Base-by-base conservation (phyloP, 2,797 vertebrate species). In the Alcedo atthis region DNA sequence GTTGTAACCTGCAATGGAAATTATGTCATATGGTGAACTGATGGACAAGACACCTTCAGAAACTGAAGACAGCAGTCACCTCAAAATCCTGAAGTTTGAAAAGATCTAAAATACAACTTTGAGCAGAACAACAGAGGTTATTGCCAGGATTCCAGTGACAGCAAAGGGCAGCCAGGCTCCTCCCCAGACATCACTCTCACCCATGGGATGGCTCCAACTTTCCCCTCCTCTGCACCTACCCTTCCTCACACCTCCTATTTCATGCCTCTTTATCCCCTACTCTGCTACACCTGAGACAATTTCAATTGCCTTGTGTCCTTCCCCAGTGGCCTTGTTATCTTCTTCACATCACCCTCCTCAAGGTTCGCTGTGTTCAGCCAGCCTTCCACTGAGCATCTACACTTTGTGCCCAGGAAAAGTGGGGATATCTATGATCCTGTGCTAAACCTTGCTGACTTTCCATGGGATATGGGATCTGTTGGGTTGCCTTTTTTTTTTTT, bases 321-420 rank as follows among this genome's bases (percentile, higher is more conserved):
- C 88, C 93, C 93, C 64, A 76, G 92, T 73, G 92, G 95, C 81
- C 90, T 94, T 92, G 90, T 94, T 96, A 96, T 90, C 78, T 71
- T 48, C 76, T 63, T 82, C 76, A 64, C 82, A 48, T 66, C 58
- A 51, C 86, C 81, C 78, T 58, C 55, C 86, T 75, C 66, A 4
- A 75, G 86, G 35, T 32, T 55, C 4, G 3, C 61, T 6, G 16
- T 20, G 46, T 32, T 87, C 63, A 81, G 87, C 46, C 76, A 71
- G 35, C 69, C 25, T 73, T 85, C 85, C 81, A 18, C 54, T 15
- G 28, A 78, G 89, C 63, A 83, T 32, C 62, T 70, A 86, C 58
- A 68, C 90, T 91, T 80, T 90, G 78, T 75, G 79, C 94, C 86
- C 94, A 81, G 75, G 21, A 87, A 55, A 91, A 87, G 30, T 49